phyloP scores from a whole-genome alignment of 2,113 vertebrate species.

The Greenwoodochromis staneri region DNA sequence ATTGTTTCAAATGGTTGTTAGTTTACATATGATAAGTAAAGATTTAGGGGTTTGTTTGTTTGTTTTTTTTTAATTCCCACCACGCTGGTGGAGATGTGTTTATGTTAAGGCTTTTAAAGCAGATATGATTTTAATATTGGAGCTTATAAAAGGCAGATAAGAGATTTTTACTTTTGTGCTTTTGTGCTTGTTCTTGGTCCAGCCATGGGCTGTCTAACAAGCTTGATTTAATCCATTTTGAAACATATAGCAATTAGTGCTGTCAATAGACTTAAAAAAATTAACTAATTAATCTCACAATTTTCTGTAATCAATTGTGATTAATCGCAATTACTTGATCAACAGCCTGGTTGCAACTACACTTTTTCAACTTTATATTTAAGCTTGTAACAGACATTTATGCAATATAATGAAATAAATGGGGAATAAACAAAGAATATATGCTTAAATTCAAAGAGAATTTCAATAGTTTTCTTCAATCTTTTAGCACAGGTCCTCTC shows the following conservation, averaged over 20 bases:
- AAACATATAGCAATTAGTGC: neutral
- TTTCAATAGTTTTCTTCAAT: neutral
- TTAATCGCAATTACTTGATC: neutral
- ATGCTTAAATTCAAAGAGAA: neutral
- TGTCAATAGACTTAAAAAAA: neutral
- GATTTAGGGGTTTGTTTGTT: accelerated
- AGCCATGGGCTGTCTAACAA: neutral
- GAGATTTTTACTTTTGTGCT: neutral
- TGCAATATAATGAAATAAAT: neutral
- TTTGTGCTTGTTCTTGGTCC: neutral
- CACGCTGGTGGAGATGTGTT: neutral
- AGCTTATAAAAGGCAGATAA: neutral
- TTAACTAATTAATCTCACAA: neutral
- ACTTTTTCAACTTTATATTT: neutral
- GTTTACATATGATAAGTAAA: neutral
- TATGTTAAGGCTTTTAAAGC: neutral
- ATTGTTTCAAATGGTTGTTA: neutral
- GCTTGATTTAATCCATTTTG: neutral
- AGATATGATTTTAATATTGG: neutral
- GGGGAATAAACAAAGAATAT: neutral
- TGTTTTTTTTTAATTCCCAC: neutral
- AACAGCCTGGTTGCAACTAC: neutral
- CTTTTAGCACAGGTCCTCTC: neutral
- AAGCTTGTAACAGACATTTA: neutral
- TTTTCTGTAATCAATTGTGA: neutral